These are phyloP conservation scores for Musca vetustissima DNA, from an alignment of 1,140 invertebrate genomes.

Conservation along the genomic window DNA sequence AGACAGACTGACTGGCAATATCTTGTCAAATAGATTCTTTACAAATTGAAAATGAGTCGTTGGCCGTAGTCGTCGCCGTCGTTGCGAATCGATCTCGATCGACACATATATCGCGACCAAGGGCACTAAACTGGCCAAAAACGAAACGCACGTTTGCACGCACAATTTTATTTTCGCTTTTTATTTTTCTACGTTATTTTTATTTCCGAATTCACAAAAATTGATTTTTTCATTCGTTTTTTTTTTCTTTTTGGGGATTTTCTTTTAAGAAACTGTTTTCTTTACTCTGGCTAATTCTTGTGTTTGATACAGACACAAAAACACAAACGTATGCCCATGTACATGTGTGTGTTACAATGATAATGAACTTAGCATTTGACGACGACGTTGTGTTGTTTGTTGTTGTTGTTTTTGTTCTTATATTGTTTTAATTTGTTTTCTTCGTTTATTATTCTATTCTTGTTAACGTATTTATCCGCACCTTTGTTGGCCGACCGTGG, in stretches of 20 bases:
- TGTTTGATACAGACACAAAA: too few species aligned
- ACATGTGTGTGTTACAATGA: not conserved
- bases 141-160: too few species aligned
- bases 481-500: slow-evolving; percentile 5
- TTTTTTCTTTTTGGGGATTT: slow-evolving; percentile 2
- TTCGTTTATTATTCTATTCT: slow-evolving; percentile 3
- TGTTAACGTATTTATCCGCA: slow-evolving; percentile 20
- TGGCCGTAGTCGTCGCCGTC: too few species aligned
- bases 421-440: too few species aligned
- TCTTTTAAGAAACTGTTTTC: slow-evolving; percentile 3
- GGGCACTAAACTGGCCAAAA: not conserved
- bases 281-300: not conserved
- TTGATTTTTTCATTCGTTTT: too few species aligned
- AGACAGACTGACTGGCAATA: too few species aligned
- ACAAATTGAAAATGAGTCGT: too few species aligned
- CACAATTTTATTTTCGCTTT: too few species aligned
- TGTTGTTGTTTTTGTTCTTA: too few species aligned
- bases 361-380: slow-evolving; percentile 19
- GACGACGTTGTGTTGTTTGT: not conserved
- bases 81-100: not conserved
- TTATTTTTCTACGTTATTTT: not conserved
- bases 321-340: too few species aligned
- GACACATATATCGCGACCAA: slow-evolving; percentile 11
- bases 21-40: too few species aligned
- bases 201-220: not conserved